Percentiles rank a stretch among this genome's conserved stretches.
Conservation (phyloP, 2,113 vertebrate species). For the Chunga burmeisteri region DNA sequence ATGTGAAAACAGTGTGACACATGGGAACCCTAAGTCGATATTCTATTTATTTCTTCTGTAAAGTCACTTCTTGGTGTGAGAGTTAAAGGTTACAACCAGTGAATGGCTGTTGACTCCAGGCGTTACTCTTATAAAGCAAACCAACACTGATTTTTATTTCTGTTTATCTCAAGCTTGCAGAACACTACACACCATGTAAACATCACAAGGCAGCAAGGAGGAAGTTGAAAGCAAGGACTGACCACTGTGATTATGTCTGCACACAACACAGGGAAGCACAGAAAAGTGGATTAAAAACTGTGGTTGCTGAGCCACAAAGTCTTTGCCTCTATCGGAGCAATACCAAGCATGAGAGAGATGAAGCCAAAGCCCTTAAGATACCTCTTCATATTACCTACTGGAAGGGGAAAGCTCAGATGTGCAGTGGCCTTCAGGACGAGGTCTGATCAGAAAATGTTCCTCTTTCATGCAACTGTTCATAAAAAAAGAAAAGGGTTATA, state of each 20-base stretch:
- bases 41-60: conserved; percentile 26
- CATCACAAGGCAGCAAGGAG: neutral
- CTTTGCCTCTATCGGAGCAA: neutral
- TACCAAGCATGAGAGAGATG: neutral
- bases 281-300: neutral
- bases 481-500: neutral
- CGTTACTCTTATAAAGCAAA: conserved; percentile 4
- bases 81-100: neutral
- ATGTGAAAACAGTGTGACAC: conserved; percentile 18
- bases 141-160: conserved; percentile 25
- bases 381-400: neutral
- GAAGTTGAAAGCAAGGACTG: neutral
- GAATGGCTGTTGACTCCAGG: neutral
- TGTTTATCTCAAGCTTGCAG: conserved; percentile 10
- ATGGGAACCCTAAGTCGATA: neutral
- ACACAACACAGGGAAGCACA: neutral
- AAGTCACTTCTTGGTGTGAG: neutral
- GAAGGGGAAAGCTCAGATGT: neutral
- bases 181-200: neutral
- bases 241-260: neutral
- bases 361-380: neutral
- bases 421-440: neutral
- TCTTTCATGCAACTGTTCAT: neutral
- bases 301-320: neutral
- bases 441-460: neutral